phyloP scores from a whole-genome alignment of 2,888 invertebrate species.

The Thecocarcelia acutangulata region DNA sequence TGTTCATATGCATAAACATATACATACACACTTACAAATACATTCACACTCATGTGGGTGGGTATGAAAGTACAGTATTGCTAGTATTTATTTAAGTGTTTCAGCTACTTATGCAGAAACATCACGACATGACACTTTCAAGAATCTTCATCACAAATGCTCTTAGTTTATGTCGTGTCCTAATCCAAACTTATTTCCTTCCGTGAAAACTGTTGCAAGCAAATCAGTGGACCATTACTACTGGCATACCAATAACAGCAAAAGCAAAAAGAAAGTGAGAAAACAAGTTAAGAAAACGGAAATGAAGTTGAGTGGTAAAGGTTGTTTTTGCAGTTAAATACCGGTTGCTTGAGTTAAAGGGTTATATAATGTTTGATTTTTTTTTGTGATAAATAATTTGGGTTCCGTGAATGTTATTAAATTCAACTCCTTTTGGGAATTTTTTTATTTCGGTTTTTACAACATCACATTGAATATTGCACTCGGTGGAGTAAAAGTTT shows the following conservation, averaged over 20 bases:
- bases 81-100: slow-evolving; percentile 40
- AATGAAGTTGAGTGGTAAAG: slow-evolving; percentile 63
- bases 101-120: slow-evolving; percentile 65
- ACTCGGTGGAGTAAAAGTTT: no score
- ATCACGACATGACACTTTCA: slow-evolving; percentile 67
- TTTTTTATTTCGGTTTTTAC: no score
- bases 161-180: slow-evolving; percentile 73
- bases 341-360: neutral
- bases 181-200: slow-evolving; percentile 79
- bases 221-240: slow-evolving; percentile 59
- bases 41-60: neutral
- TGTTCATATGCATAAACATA: slow-evolving; percentile 15
- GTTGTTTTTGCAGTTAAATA: slow-evolving; percentile 28
- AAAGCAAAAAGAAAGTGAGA: neutral
- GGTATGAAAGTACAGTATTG: slow-evolving; percentile 4
- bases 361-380: slow-evolving; percentile 10
- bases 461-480: no score
- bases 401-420: no score
- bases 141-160: slow-evolving; percentile 68
- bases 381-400: no score
- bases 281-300: slow-evolving; percentile 45
- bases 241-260: slow-evolving; percentile 5
- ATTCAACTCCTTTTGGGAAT: no score
- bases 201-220: slow-evolving; percentile 73
- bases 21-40: slow-evolving; percentile 18